These are phyloP conservation scores for Bellardia bayeri DNA, from an alignment of 2,888 invertebrate species.

Conservation along the genomic window DNA sequence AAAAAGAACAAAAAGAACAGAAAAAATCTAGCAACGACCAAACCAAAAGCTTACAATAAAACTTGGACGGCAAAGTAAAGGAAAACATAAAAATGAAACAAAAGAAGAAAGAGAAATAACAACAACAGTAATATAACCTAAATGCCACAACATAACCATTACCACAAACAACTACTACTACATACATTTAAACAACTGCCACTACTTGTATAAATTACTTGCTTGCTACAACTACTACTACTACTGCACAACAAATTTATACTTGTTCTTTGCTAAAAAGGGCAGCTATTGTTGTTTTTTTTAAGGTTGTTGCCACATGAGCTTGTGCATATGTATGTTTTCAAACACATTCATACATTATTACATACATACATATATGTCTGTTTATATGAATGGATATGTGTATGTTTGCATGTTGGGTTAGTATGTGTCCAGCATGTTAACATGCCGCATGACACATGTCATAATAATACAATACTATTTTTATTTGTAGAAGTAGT, in stretches of 20 bases:
- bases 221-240: slow-evolving; percentile 41
- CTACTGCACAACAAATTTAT: slow-evolving; percentile 37
- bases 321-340: neutral
- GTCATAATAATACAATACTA: slow-evolving; percentile 60
- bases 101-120: slow-evolving; percentile 50
- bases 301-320: slow-evolving; percentile 15
- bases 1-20: slow-evolving; percentile 12
- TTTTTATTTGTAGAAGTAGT: slow-evolving; percentile 25
- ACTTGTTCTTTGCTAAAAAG: slow-evolving; percentile 14
- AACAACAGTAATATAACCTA: slow-evolving; percentile 64
- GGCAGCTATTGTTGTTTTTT: slow-evolving; percentile 37
- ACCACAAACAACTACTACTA: slow-evolving; percentile 55
- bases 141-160: slow-evolving; percentile 66
- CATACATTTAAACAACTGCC: slow-evolving; percentile 40
- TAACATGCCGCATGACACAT: slow-evolving; percentile 71
- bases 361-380: neutral
- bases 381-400: neutral
- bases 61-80: slow-evolving; percentile 11
- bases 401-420: slow-evolving; percentile 27
- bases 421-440: slow-evolving; percentile 65
- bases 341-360: neutral
- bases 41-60: slow-evolving; percentile 18
- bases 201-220: slow-evolving; percentile 56
- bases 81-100: slow-evolving; percentile 47
- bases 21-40: neutral